Evolutionary conservation across 2,888 invertebrate species (phyloP), one percentile per base, ranked within the genome.

Genomic region (Rotaria magnacalcarata): DNA sequence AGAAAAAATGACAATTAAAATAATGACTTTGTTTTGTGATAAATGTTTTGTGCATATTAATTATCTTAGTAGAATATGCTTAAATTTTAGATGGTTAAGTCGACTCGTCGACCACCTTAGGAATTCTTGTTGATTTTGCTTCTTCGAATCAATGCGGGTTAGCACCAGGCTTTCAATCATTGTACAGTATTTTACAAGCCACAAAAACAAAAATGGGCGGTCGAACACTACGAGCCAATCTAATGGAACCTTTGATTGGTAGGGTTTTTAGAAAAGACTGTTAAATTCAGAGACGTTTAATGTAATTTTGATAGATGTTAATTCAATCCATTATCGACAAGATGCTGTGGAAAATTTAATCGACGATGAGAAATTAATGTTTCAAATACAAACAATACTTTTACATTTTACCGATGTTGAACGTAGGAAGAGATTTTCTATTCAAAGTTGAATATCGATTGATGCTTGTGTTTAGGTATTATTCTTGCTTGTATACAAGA

Each of bases 131-230:
- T n/a, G 75, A 80, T 21, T 80, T 80, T 80, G 75, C 75, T 80
- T 47, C 41, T 11, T 80, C 75, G 14, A 80, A 80, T 80, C 75
- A 80, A 80, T 80, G 75, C 47, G 75, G 75, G 6, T 47, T 80
- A 47, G 43, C 41, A 80, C 75, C 75, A 24, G 75, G 75, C 47
- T 80, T 80, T 80, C 75, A 80, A 47, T 80, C 75, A 7, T 47
- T 80, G 24, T 80, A 47, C 75, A 80, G 75, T 24, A 80, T 80
- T 24, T 80, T 80, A 80, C 75, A 80, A 80, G 75, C 75, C 24
- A 80, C 75, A 47, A 80, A 80, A 80, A 80, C 75, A 43, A 80
- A 80, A 80, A 80, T 80, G 75, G 75, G 75, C n/a, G 47, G 21
- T 21, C 41, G 75, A 47, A 80, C 75, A 80, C 21, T 80, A 47